Base-by-base conservation (phyloP, 2,888 invertebrate genomes). In the Oxyteleia sp. region DNA sequence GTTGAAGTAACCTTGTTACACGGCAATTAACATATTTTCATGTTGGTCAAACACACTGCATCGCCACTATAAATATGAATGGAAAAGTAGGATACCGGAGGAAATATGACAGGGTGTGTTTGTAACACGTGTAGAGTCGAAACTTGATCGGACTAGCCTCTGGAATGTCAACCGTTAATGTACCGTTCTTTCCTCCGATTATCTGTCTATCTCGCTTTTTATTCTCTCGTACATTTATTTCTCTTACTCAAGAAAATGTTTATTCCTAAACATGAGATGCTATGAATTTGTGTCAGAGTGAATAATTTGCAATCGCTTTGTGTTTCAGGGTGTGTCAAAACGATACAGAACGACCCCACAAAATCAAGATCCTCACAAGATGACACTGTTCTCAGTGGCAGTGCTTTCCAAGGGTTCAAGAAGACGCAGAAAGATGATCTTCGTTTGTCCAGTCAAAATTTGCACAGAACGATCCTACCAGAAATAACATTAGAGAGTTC, bases 271-370 rank as follows among this genome's bases (percentile, higher is more conserved):
- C n/a, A n/a, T n/a, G n/a, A n/a, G n/a, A n/a, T n/a, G n/a, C n/a
- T n/a, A n/a, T n/a, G n/a, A n/a, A n/a, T n/a, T n/a, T n/a, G 23
- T 11, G 20, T 10, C 29, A 61, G 15, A 13, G 7, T 32, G 11
- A 35, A 32, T 29, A 57, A 71, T 47, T 23, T 57, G n/a, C 1
- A 16, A 29, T 23, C 26, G 16, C 64, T 49, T 32, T 75, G 57
- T 26, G 3, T 89, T 88, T 20, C 86, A 93, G 93, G 87, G 29
- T 26, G 41, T 5, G 88, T 86, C 5, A 64, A 63, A 47, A 87
- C 89, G 8, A 92, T 92, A 81, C 92, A 90, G 63, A 93, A 93
- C 69, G 91, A 92, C 49, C 90, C 84, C 78, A 93, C 93, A 5
- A 86, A 87, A 2, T 88, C 86, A 16, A 88, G 82, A 45, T 85